Base-by-base conservation (phyloP, 2,888 invertebrate species). In the Iselma pallidipennis region DNA sequence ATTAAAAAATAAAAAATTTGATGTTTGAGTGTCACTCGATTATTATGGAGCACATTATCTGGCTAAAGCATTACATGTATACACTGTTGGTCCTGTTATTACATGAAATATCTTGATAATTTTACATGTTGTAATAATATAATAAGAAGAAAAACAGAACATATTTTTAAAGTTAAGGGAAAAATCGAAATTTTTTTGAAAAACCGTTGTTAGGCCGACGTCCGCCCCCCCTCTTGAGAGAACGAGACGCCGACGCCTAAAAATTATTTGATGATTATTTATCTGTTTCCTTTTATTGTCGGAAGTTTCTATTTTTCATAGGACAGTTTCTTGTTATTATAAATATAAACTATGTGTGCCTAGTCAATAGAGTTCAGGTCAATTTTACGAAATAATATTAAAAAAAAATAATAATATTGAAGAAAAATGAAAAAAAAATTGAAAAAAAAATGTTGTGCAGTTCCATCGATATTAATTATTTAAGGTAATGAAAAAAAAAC, bases 311-410 rank as follows among this genome's bases (percentile, higher is more conserved):
- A 82, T 83, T 83, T 83, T 82, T 82, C 82, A 82, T 81, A 81
- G 80, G 76, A 82, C 80, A 81, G 80, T 84, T 85, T 85, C 85
- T 84, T 84, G 84, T 85, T 85, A 84, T 84, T 83, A 84, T 79
- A n/a, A n/a, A n/a, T n/a, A 78, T 78, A 81, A 85, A 85, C 83
- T 85, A 86, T 84, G 85, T 86, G 86, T 86, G 86, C 86, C 86
- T 86, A 86, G 86, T 86, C 85, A 85, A 84, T 85, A 85, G 85
- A 84, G 83, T 85, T 85, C 85, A 83, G 82, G 85, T 85, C 85
- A 86, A 85, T 84, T 85, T 75, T 75, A 59, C 65, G 65, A 68
- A 70, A 59, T 77, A 76, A 75, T 71, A 37, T 37, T 14, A 6
- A 14, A 37, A 2, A 14, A 37, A 37, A n/a, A n/a, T n/a, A n/a